Percentiles rank a stretch among this genome's conserved stretches.
Conservation (phyloP, 2,113 vertebrate species). For the Mystacornis crossleyi region DNA sequence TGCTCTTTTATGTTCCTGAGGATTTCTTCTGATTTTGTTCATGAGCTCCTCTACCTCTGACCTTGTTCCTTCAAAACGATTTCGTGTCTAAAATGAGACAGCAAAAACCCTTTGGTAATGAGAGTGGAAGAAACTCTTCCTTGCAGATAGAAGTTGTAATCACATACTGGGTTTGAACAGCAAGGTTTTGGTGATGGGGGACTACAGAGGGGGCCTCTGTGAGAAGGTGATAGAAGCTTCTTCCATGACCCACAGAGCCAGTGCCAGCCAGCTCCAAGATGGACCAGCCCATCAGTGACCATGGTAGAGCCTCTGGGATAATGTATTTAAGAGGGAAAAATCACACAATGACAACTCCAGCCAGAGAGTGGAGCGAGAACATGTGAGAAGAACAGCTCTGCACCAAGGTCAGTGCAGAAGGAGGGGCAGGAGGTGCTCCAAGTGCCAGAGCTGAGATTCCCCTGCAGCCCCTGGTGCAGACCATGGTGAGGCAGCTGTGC, state of each 20-base stretch:
- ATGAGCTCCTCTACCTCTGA: conserved; percentile 94
- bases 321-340: not conserved
- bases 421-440: not conserved
- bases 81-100: conserved; percentile 82
- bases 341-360: not conserved
- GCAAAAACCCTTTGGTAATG: not conserved
- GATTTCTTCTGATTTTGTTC: conserved; percentile 90
- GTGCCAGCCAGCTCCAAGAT: not conserved
- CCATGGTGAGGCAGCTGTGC: not conserved
- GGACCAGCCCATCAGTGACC: not conserved
- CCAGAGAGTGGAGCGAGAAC: rapidly evolving
- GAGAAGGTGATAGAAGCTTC: not conserved
- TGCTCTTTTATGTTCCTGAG: conserved; percentile 90
- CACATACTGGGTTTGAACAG: not conserved
- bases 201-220: not conserved
- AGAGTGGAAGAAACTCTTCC: not conserved
- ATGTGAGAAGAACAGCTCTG: not conserved
- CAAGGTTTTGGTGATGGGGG: not conserved
- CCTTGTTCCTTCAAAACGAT: conserved; percentile 92
- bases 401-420: not conserved
- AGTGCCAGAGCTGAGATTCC: not conserved
- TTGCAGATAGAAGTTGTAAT: not conserved
- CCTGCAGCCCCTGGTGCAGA: not conserved
- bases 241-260: not conserved
- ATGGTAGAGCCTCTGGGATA: not conserved